phyloP scores from a whole-genome alignment of 2,113 vertebrate genomes.

The Fulica atra region DNA sequence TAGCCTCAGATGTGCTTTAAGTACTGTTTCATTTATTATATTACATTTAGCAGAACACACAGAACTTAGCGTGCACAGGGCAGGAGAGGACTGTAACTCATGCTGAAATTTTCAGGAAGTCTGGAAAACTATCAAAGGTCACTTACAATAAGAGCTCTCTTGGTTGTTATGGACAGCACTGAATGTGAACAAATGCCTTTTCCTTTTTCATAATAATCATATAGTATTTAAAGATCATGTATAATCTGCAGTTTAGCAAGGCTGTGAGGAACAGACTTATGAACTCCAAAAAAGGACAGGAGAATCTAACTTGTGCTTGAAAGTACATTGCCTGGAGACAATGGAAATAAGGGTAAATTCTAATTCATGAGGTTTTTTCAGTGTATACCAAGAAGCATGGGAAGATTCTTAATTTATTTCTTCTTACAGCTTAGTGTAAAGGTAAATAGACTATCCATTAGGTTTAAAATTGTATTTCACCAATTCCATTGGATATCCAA shows the following conservation, averaged over 20 bases:
- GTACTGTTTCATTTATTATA: neutral
- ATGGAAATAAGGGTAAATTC: slow-evolving; percentile 38
- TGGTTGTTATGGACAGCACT: neutral
- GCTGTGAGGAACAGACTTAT: slow-evolving; percentile 1
- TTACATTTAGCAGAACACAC: neutral
- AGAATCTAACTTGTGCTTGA: neutral
- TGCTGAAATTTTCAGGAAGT: neutral
- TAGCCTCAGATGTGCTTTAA: neutral
- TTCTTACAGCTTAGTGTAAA: slow-evolving; percentile 71
- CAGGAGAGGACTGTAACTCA: neutral
- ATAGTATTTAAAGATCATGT: neutral
- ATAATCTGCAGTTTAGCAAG: neutral
- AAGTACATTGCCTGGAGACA: neutral
- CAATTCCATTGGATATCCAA: slow-evolving; percentile 71
- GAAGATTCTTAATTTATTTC: slow-evolving; percentile 72
- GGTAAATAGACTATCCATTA: slow-evolving; percentile 76
- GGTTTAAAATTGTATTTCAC: slow-evolving; percentile 75
- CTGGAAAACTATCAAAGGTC: neutral
- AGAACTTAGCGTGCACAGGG: neutral
- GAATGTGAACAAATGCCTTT: neutral
- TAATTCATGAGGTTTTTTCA: slow-evolving; percentile 53
- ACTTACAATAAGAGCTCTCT: neutral
- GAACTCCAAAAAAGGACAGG: neutral
- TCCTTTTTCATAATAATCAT: neutral
- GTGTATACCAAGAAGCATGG: slow-evolving; percentile 24